Conservation (phyloP, 2,888 invertebrate genomes). For the Sclerodermus sp. region DNA sequence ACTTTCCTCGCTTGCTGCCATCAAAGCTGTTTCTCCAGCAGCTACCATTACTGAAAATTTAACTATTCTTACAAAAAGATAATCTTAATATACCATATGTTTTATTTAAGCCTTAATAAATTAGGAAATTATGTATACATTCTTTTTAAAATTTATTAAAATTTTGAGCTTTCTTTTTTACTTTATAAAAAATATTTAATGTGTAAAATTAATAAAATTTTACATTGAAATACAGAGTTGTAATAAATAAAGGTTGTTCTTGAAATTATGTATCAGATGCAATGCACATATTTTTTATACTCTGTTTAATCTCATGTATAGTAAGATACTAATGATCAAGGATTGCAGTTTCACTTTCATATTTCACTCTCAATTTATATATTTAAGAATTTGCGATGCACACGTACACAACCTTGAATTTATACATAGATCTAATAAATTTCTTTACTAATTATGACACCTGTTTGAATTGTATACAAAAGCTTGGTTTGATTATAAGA, state of each 20-base stretch:
- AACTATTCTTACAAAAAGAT: no score
- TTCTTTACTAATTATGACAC: neutral
- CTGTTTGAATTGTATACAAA: neutral
- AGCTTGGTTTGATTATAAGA: slow-evolving; percentile 2
- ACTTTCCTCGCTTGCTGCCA: slow-evolving; percentile 43
- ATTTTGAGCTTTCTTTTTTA: neutral
- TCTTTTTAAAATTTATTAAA: neutral
- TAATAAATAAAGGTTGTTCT: neutral
- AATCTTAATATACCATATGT: neutral
- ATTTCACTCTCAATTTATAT: slow-evolving; percentile 15
- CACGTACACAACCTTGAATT: slow-evolving; percentile 5
- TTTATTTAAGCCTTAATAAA: neutral
- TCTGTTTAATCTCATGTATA: neutral
- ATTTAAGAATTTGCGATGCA: slow-evolving; percentile 7
- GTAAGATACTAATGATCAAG: neutral
- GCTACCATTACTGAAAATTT: slow-evolving; percentile 44
- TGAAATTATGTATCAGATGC: neutral
- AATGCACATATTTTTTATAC: neutral
- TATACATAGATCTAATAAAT: slow-evolving; percentile 9
- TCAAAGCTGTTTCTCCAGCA: slow-evolving; percentile 41
- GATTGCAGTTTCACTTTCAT: neutral
- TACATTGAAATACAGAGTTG: neutral
- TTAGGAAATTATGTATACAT: neutral
- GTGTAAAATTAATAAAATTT: neutral
- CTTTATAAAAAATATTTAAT: neutral